Percentiles rank a stretch among this genome's conserved stretches.
Conservation (phyloP, 1,140 invertebrate genomes). For the Paramacrobiotus metropolitanus region DNA sequence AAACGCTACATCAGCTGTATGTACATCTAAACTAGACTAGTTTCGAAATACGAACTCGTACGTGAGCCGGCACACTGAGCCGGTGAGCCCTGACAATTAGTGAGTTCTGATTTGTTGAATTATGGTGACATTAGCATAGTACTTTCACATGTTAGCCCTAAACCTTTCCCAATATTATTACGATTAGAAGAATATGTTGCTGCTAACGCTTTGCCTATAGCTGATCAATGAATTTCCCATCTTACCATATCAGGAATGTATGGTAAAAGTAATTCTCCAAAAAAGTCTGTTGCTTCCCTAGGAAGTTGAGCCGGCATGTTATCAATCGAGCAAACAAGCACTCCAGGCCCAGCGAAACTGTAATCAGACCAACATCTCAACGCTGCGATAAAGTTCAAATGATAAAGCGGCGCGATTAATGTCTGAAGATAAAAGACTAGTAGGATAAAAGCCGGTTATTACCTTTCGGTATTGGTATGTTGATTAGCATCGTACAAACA, state of each 20-base stretch:
- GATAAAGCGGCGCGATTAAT: slow-evolving; percentile 6
- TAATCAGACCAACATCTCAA: slow-evolving; percentile 9
- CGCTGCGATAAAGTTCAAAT: too few species aligned
- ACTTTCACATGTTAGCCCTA: not conserved
- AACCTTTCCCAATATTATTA: too few species aligned
- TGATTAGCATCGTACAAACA: slow-evolving; percentile 93
- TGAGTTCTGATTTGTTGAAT: too few species aligned
- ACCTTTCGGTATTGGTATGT: slow-evolving; percentile 84
- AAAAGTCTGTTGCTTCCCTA: slow-evolving; percentile 85
- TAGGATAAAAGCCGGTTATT: slow-evolving; percentile 8
- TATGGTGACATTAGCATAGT: slow-evolving; percentile 2
- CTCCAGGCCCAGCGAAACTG: slow-evolving; percentile 80
- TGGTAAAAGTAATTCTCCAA: slow-evolving; percentile 72
- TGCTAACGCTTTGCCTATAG: too few species aligned
- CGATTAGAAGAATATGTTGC: not conserved
- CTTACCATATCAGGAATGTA: slow-evolving; percentile 58
- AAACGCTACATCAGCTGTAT: too few species aligned
- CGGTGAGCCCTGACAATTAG: too few species aligned
- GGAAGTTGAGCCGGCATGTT: slow-evolving; percentile 99
- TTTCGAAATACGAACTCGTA: too few species aligned
- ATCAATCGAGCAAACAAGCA: slow-evolving; percentile 93
- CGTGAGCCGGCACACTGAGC: too few species aligned
- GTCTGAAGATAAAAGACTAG: too few species aligned
- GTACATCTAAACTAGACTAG: too few species aligned
- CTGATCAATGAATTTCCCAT: not conserved